Base-by-base conservation (phyloP, 1,140 invertebrate species). In the Anastrepha ludens region DNA sequence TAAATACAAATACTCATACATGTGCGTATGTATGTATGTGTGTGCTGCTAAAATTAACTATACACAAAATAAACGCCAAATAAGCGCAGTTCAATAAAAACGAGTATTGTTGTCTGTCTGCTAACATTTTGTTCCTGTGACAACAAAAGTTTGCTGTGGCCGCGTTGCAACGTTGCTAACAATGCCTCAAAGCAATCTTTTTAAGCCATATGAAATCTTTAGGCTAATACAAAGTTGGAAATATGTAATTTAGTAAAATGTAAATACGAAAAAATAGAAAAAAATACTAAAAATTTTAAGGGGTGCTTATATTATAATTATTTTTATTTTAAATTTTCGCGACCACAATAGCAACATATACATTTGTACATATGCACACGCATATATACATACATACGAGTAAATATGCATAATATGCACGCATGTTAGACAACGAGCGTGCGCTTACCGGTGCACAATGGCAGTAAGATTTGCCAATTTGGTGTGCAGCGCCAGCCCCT, bases 101-200 rank as follows among this genome's bases (percentile, higher is more conserved):
- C 74, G 74, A 55, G 74, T 81, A 81, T 81, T 81, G 47, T 81
- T 81, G 74, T 81, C 74, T 81, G 20, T 81, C 74, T 50, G 44
- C 17, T 17, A 81, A 81, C 47, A 81, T 74, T 74, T 74, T 81
- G 74, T 81, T 81, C 74, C 74, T 81, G 74, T 55, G n/a, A 9
- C 47, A 81, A 55, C 47, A 81, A 55, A 55, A 81, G 47, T 81
- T 81, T 67, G 20, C 20, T 55, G 7, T 81, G 41, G 55, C 41
- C 41, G 74, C 11, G 15, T 81, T 55, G 47, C 74, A 55, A 47
- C 70, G 41, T 2, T 55, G 74, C 47, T 47, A 55, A 47, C 70
- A 13, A 6, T 55, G 74, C 47, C 47, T 11, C n/a, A 55, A n/a
- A 81, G 47, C 47, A 55, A 81, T 55, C n/a, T 81, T 55, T 55